Evolutionary conservation across 2,888 invertebrate genomes (phyloP), one percentile per base, ranked within the genome.

Genomic region (Lepidocyrtoides sp.): DNA sequence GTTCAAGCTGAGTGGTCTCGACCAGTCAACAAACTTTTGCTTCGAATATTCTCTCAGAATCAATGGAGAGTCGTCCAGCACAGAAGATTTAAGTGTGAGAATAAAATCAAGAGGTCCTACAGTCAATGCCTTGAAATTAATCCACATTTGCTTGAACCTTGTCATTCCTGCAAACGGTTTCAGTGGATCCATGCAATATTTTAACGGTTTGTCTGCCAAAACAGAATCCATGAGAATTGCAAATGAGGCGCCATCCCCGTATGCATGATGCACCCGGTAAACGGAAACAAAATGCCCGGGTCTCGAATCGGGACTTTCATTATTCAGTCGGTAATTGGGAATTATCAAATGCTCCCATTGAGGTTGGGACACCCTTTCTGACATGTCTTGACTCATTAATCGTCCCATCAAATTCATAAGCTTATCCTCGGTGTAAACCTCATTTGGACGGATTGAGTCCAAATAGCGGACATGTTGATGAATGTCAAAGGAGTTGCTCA

Each of bases 301-400:
- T 48, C 75, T 32, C 12, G 57, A 69, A 44, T 87, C 86, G 0
- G 60, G 44, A 57, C 32, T 89, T 44, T 72, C 92, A 75, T 82
- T 32, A n/a, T 72, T 36, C 48, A 90, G 87, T 26, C 89, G 87
- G 44, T 93, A 94, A 75, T 92, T 83, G 7, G 94, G 94, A 48
- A 94, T 91, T 41, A 94, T 92, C 7, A 94, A 82, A 51, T 93
- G 92, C 57, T 94, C 92, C 94, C 94, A 94, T 41, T 94, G 94
- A 0, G 94, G 94, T 20, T 26, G 7, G 1, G 79, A 32, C 8
- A 20, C 36, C 36, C 36, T 20, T 20, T 54, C 57, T 0, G 89
- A 79, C 17, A 85, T 29, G 8, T 89, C 83, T 3, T 93, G 87
- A 23, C 83, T 88, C 82, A 94, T 89, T 54, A 93, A 29, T 2